Conservation (phyloP, 2,113 vertebrate species). For the Rhea americana region DNA sequence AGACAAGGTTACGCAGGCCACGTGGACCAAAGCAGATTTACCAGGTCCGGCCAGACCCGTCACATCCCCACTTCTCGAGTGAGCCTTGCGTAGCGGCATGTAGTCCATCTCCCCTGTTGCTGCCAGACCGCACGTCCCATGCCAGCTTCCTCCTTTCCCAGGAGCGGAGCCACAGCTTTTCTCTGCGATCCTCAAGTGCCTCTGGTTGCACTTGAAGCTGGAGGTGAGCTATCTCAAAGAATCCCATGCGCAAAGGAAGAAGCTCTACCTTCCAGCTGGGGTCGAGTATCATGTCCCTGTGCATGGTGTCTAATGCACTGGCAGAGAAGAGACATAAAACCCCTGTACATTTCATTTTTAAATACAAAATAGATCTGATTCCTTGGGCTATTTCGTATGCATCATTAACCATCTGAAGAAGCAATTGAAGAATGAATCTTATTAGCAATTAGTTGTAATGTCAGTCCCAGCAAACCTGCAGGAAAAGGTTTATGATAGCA, state of each 20-base stretch:
- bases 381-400: neutral
- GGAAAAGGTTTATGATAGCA: constrained; percentile 21
- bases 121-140: neutral
- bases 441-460: constrained; percentile 29
- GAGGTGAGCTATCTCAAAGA: no score
- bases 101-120: neutral
- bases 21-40: neutral
- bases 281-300: no score
- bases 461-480: constrained; percentile 30
- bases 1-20: neutral
- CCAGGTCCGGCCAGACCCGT: neutral
- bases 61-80: neutral
- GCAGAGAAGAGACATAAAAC: neutral
- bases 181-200: no score
- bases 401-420: constrained; percentile 32
- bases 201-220: no score
- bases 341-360: constrained; percentile 32
- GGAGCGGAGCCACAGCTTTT: no score
- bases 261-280: no score
- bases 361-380: constrained; percentile 23
- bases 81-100: neutral
- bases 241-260: no score
- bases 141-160: no score
- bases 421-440: constrained; percentile 18
- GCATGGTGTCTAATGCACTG: fast-evolving